These are phyloP conservation scores for Pangasius djambal DNA, from an alignment of 2,797 vertebrate genomes.

Conservation along the genomic window DNA sequence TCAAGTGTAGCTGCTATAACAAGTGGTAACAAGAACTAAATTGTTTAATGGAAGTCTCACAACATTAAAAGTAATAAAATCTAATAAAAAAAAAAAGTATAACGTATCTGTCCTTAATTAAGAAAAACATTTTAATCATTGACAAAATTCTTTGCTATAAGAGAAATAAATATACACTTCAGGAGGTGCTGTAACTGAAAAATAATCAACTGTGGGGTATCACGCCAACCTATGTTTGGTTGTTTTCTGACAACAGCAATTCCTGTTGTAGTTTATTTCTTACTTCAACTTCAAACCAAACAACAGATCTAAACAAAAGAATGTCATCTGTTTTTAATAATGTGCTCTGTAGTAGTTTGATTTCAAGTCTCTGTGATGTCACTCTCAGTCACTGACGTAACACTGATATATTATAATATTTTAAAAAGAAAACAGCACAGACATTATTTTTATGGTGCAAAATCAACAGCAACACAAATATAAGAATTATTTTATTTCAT, in stretches of 20 bases:
- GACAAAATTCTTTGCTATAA: not conserved
- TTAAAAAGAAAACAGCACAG: not conserved
- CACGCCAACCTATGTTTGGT: not conserved
- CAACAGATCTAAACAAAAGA: not conserved
- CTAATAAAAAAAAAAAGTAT: not conserved
- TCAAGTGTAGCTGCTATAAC: not conserved
- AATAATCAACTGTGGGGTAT: not conserved
- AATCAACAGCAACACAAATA: not conserved
- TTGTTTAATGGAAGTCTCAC: not conserved
- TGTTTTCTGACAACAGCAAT: not conserved
- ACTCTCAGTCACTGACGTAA: not conserved
- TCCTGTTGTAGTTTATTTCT: not conserved
- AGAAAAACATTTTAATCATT: not conserved
- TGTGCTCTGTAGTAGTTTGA: not conserved
- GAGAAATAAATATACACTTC: not conserved
- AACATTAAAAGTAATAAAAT: not conserved
- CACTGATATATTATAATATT: not conserved
- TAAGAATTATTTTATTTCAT: not conserved
- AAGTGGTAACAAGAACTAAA: not conserved
- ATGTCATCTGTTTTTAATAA: not conserved
- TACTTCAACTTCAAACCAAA: not conserved
- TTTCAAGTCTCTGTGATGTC: not conserved
- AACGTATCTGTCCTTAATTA: not conserved
- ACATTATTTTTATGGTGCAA: not conserved
- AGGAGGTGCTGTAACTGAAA: not conserved